These are phyloP conservation scores for Scomber colias DNA, from an alignment of 2,113 vertebrate species.

Conservation along the genomic window DNA sequence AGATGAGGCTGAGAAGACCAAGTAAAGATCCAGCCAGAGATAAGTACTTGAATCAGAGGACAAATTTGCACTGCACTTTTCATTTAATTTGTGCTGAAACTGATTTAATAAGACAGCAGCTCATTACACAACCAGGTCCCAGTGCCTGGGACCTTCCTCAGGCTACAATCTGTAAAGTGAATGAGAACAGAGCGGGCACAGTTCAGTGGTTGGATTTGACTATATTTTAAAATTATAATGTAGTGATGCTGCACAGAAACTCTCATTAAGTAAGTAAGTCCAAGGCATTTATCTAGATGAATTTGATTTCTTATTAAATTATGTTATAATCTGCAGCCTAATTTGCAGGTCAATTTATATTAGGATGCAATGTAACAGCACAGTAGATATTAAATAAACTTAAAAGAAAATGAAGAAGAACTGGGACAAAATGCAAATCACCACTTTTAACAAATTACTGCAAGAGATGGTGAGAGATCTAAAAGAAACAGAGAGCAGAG, in stretches of 20 bases:
- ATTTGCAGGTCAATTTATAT: too few relatives aligned
- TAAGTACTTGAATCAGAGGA: not conserved
- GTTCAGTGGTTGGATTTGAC: not conserved
- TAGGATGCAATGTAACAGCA: too few relatives aligned
- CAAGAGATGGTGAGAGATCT: constrained; percentile 16
- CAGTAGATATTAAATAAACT: not conserved
- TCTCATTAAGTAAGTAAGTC: too few relatives aligned
- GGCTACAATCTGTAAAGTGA: not conserved
- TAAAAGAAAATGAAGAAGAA: not conserved
- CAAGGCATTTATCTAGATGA: too few relatives aligned
- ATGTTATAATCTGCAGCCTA: too few relatives aligned
- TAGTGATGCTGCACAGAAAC: too few relatives aligned
- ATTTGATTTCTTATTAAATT: too few relatives aligned
- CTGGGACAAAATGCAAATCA: not conserved
- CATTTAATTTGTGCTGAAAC: not conserved
- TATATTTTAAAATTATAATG: not conserved
- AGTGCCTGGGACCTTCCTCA: too few relatives aligned
- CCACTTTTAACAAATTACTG: not conserved
- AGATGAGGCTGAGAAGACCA: not conserved
- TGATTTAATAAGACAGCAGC: not conserved
- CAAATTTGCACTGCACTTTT: not conserved
- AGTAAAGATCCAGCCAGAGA: not conserved
- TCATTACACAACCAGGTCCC: not conserved
- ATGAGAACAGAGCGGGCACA: not conserved
- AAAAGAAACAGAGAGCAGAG: not conserved